Evolutionary conservation across 2,797 vertebrate genomes (phyloP), one percentile per base, ranked within the genome.

Genomic region (Gymnoscopelus microlampas): DNA sequence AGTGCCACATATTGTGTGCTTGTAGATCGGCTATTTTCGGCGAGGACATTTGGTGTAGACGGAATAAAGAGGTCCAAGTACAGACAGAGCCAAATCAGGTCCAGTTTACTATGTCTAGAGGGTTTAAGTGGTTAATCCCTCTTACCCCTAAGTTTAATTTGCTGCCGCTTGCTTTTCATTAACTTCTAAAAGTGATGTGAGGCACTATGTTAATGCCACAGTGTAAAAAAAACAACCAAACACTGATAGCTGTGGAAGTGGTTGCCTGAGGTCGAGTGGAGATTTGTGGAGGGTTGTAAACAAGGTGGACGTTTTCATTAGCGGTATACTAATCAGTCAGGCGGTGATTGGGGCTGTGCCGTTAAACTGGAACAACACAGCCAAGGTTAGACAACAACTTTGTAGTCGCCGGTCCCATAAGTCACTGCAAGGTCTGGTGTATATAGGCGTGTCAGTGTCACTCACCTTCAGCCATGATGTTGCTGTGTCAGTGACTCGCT

Each of bases 241-340:
- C 60, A n/a, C 39, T 44, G 71, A 79, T 84, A 83, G 68, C 69
- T 56, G 62, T 47, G 68, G 23, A 10, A 66, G 84, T 71, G 71
- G 54, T 44, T 44, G 73, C 70, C 74, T 77, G 54, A 0, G 74
- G 77, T 84, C 77, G 76, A 60, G 73, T 65, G 64, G 63, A 86
- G 85, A 87, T 88, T 88, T 82, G 76, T 84, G 73, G 73, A 66
- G 13, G 60, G 84, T 60, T 82, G 82, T 88, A 87, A 91, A 90
- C 83, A 85, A 80, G 53, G 0, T 3, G 0, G 76, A 81, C 68
- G 4, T 89, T 90, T 89, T 87, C 82, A 90, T 91, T 85, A 88
- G 73, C 76, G 68, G 71, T 60, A 76, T 78, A 81, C 82, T 86
- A 76, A 90, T 89, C 80, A 87, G 83, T 85, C 76, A 84, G 74